phyloP scores from a whole-genome alignment of 2,797 vertebrate genomes.

The Diceros bicornis region DNA sequence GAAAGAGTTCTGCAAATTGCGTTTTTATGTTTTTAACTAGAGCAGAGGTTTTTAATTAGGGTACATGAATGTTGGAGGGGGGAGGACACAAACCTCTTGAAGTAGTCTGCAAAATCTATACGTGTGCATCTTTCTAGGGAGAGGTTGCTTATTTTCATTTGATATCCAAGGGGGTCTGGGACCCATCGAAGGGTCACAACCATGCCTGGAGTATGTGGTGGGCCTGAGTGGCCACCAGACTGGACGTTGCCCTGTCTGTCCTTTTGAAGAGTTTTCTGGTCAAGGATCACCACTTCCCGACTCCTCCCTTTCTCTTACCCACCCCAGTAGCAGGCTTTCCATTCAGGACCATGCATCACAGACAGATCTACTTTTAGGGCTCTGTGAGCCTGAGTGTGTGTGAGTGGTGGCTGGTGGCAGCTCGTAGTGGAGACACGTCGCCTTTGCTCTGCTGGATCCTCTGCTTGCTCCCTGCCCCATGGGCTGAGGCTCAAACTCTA shows the following conservation, averaged over 20 bases:
- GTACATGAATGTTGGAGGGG: background rate
- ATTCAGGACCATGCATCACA: background rate
- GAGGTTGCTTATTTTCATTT: background rate
- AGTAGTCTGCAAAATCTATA: background rate
- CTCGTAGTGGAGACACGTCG: background rate
- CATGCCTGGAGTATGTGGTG: background rate
- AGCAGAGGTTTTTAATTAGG: background rate
- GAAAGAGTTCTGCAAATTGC: background rate
- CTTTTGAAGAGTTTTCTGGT: background rate
- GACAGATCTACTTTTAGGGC: background rate
- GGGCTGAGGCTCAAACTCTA: background rate
- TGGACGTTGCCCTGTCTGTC: background rate
- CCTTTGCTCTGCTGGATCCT: background rate
- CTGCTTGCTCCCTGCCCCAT: background rate
- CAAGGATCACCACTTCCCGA: background rate
- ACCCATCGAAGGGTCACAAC: background rate
- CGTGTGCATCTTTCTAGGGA: background rate
- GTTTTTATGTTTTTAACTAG: background rate
- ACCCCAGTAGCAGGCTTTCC: background rate
- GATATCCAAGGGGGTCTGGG: background rate
- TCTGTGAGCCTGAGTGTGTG: background rate
- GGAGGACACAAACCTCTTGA: background rate
- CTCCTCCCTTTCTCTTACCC: background rate
- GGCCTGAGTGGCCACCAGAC: background rate
- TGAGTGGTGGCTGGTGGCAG: background rate